Conservation (phyloP, 2,113 vertebrate species). For the Agelaius tricolor region DNA sequence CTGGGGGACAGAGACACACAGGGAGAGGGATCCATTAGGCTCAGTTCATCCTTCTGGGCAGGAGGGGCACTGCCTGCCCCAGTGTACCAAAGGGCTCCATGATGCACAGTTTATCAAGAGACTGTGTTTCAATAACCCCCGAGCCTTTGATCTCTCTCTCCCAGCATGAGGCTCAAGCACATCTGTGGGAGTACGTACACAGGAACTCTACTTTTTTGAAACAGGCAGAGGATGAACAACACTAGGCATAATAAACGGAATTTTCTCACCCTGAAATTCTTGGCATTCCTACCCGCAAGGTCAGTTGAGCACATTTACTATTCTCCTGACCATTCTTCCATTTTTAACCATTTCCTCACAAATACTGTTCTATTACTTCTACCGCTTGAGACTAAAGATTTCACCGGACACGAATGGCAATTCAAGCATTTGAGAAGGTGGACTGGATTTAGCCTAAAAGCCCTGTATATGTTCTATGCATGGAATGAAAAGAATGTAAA, state of each 20-base stretch:
- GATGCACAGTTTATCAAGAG: neutral
- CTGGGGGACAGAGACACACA: neutral
- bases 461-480: neutral
- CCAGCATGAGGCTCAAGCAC: neutral
- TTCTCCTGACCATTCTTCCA: neutral
- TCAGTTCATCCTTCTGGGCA: neutral
- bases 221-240: neutral
- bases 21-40: neutral
- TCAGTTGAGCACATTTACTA: neutral
- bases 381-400: neutral
- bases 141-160: neutral
- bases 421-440: neutral
- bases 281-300: neutral
- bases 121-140: neutral
- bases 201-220: neutral
- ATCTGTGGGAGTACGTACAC: neutral
- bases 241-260: neutral
- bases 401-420: neutral
- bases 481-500: neutral
- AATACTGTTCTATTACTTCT: neutral
- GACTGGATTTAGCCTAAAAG: neutral
- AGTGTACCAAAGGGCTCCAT: neutral
- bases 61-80: neutral
- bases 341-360: neutral
- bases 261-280: neutral